Conservation (phyloP, 2,888 invertebrate species). For the Parascotia fuliginaria region DNA sequence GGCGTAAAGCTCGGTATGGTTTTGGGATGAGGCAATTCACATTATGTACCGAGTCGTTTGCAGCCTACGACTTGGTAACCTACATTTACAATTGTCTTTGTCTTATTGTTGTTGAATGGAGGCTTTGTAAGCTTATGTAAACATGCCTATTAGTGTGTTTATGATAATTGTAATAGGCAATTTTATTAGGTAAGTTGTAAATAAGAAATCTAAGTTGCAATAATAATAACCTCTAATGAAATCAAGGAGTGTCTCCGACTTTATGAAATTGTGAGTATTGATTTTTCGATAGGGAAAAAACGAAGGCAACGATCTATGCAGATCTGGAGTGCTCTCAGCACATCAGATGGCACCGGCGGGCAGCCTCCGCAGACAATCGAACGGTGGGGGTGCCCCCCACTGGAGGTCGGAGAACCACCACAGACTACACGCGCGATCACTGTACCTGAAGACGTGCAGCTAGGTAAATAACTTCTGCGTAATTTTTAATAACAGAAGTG, state of each 20-base stretch:
- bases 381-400: constrained; percentile 76
- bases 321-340: constrained; percentile 86
- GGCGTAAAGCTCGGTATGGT: constrained; percentile 80
- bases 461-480: constrained; percentile 20
- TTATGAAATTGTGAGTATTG: constrained; percentile 82
- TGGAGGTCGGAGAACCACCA: constrained; percentile 78
- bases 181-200: constrained; percentile 26
- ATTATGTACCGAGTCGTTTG: constrained; percentile 74
- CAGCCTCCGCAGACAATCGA: constrained; percentile 86
- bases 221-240: constrained; percentile 63
- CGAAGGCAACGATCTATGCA: constrained; percentile 86
- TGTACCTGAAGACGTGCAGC: constrained; percentile 13
- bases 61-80: constrained; percentile 61
- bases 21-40: constrained; percentile 75
- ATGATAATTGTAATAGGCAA: too few relatives aligned
- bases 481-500: too few relatives aligned
- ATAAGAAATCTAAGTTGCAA: constrained; percentile 33
- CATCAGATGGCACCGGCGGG: constrained; percentile 86
- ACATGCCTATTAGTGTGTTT: too few relatives aligned
- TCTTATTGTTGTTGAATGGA: constrained; percentile 13
- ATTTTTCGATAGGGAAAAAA: constrained; percentile 86
- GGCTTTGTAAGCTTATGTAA: background rate
- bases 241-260: constrained; percentile 78
- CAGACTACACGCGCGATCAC: constrained; percentile 62
- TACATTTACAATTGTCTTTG: constrained; percentile 48